phyloP scores from a whole-genome alignment of 2,113 vertebrate genomes.

The Bothrops jararaca region DNA sequence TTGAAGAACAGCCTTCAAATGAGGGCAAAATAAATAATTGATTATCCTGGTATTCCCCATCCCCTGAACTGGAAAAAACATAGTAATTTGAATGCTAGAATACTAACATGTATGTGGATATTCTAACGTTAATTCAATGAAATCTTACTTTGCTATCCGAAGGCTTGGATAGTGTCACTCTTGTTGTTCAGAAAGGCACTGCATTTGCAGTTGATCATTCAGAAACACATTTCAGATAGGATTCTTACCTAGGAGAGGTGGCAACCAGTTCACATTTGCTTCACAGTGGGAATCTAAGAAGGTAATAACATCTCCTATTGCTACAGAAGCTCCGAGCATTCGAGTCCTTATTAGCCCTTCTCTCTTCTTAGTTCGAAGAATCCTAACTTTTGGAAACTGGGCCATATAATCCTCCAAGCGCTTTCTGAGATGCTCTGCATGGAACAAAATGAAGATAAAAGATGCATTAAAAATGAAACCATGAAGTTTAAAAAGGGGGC shows the following conservation, averaged over 20 bases:
- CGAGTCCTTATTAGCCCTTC: constrained; percentile 93
- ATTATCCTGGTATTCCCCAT: neutral
- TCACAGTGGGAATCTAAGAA: constrained; percentile 98
- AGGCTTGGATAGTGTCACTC: neutral
- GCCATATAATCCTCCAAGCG: constrained; percentile 90
- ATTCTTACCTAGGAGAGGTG: constrained; percentile 85
- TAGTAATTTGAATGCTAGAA: neutral
- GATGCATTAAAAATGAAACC: neutral
- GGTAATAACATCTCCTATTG: constrained; percentile 90
- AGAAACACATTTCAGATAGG: neutral
- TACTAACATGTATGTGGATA: neutral
- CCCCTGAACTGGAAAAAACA: neutral
- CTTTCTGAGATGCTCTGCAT: constrained; percentile 85
- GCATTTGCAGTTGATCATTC: neutral
- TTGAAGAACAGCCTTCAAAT: neutral
- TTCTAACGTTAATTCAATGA: neutral
- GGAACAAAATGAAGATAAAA: constrained; percentile 12
- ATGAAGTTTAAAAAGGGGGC: fast-evolving
- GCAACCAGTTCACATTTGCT: constrained; percentile 96
- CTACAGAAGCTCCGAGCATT: constrained; percentile 84
- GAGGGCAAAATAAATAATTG: neutral
- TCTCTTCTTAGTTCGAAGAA: constrained; percentile 89
- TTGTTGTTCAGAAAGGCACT: neutral
- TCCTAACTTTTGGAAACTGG: constrained; percentile 84
- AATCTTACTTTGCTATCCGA: neutral